phyloP scores from a whole-genome alignment of 2,888 invertebrate species.

The Isotomurus palustris region DNA sequence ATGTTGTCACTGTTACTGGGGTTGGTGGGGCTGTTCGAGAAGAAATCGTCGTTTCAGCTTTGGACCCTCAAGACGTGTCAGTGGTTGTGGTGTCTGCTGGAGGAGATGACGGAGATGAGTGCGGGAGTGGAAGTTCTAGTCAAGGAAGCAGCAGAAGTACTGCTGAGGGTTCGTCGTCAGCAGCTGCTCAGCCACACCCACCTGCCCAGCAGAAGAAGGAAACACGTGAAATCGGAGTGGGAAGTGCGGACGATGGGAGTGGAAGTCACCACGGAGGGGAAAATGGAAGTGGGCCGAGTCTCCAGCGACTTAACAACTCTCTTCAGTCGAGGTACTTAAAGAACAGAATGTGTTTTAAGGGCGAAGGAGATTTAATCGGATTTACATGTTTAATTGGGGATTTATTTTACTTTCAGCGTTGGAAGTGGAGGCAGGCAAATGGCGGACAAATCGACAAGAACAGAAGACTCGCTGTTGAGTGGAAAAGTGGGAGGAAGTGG shows the following conservation, averaged over 20 bases:
- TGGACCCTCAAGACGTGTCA: slow-evolving; percentile 22
- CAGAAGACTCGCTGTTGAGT: slow-evolving; percentile 54
- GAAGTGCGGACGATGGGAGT: too few species aligned
- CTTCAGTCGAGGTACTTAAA: too few species aligned
- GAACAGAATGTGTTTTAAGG: too few species aligned
- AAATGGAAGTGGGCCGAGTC: too few species aligned
- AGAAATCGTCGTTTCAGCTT: slow-evolving; percentile 40
- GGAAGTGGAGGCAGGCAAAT: slow-evolving; percentile 48
- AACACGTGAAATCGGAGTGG: slow-evolving; percentile 46
- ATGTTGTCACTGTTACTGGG: too few species aligned
- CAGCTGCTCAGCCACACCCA: too few species aligned
- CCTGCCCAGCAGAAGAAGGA: slow-evolving; percentile 39
- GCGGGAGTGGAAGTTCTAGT: slow-evolving; percentile 29
- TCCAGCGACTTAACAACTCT: too few species aligned
- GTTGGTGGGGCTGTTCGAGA: slow-evolving; percentile 33
- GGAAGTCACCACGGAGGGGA: too few species aligned
- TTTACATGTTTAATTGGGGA: too few species aligned
- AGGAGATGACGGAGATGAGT: slow-evolving; percentile 34
- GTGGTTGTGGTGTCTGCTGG: slow-evolving; percentile 40
- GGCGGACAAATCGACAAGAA: slow-evolving; percentile 68
- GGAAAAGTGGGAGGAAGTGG: too few species aligned
- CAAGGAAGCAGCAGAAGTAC: slow-evolving; percentile 34
- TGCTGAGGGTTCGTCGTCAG: too few species aligned
- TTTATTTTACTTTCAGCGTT: slow-evolving; percentile 20
- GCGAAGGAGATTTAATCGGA: too few species aligned